phyloP scores from a whole-genome alignment of 2,888 invertebrate species.

The Minunthozetes semirufus region DNA sequence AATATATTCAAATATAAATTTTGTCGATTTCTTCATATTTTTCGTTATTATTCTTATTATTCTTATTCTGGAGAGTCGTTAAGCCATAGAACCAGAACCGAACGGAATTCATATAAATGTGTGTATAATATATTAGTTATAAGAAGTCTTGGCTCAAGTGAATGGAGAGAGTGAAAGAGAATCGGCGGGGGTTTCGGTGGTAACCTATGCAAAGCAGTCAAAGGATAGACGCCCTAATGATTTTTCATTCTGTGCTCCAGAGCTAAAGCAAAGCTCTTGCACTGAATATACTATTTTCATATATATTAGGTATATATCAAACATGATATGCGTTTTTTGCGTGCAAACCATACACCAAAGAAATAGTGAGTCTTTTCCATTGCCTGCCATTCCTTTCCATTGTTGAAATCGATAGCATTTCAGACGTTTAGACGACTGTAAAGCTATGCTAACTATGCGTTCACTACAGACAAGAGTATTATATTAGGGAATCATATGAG shows the following conservation, averaged over 20 bases:
- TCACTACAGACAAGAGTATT: neutral
- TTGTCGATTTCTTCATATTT: neutral
- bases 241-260: neutral
- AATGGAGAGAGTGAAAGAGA: too few relatives aligned
- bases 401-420: conserved; percentile 25
- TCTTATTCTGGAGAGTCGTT: neutral
- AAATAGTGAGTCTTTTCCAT: neutral
- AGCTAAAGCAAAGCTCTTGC: neutral
- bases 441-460: conserved; percentile 8
- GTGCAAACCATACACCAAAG: conserved; percentile 2
- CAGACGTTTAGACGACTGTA: neutral
- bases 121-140: neutral
- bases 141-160: neutral
- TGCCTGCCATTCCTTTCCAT: neutral
- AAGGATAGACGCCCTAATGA: neutral
- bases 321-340: conserved; percentile 1
- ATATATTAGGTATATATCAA: neutral
- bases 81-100: neutral
- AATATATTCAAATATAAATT: neutral
- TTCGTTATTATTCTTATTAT: neutral
- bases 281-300: neutral
- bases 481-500: neutral
- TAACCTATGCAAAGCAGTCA: conserved; percentile 6
- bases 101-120: neutral
- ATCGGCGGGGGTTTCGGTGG: neutral